Evolutionary conservation across 2,888 invertebrate genomes (phyloP), one percentile per base, ranked within the genome.

Genomic region (Capitulum mitella): DNA sequence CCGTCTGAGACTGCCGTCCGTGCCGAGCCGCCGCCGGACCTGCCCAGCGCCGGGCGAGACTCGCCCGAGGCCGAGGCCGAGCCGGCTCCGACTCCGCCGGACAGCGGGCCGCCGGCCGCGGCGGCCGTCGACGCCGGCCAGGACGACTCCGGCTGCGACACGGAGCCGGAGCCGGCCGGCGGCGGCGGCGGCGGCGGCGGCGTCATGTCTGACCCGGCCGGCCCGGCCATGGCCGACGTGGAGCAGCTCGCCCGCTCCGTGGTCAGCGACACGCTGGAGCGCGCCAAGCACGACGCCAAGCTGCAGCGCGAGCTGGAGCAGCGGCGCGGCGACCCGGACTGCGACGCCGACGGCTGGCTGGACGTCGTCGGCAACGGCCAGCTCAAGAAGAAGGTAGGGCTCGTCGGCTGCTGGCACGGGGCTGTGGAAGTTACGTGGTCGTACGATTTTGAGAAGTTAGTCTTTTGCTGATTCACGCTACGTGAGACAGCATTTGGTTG

Each of bases 331-430:
- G 76, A 76, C 29, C 76, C 43, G 29, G 77, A 80, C 12, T 80
- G 78, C 14, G 82, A 82, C 14, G 79, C 82, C 32, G 84, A 84
- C 78, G 91, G 91, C 82, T 91, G 91, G 89, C 88, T 92, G 82
- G 94, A 94, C 86, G 89, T 95, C 78, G 87, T 94, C 79, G 93
- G 93, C 26, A 93, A 91, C 86, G 92, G 92, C 43, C 90, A 92
- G 80, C 85, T 94, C 51, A 87, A 85, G 82, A 90, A 89, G 82
- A 89, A 88, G 86, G 88, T 70, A 2, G 8, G 70, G 54, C 26
- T 22, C 12, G 54, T 46, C 46, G 14, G 46, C 46, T 10, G 46
- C 46, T 46, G 46, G 46, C 46, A 10, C 14, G 46, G 46, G 46
- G 46, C 46, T 46, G 6, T 46, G 46, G 10, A 10, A 48, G 19